Conservation (phyloP, 1,140 invertebrate genomes). For the Diabrotica virgifera region DNA sequence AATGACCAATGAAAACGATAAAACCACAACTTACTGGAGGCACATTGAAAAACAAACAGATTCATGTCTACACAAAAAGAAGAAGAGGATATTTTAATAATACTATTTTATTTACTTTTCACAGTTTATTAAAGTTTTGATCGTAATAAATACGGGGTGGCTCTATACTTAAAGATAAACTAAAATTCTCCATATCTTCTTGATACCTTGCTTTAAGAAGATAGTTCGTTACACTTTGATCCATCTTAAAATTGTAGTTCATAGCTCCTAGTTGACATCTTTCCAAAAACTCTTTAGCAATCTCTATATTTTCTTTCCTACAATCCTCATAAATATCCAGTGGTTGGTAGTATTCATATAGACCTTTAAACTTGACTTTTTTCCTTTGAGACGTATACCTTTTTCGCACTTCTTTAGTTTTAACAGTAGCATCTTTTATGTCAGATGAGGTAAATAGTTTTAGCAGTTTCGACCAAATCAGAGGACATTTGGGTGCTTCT, state of each 20-base stretch:
- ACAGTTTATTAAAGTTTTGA: slow-evolving; percentile 4
- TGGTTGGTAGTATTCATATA: slow-evolving; percentile 38
- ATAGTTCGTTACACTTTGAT: slow-evolving; percentile 50
- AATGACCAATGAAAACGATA: too few relatives aligned
- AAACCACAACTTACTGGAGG: too few relatives aligned
- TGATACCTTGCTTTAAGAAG: slow-evolving; percentile 52
- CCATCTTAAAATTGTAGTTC: slow-evolving; percentile 45
- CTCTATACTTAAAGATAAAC: slow-evolving; percentile 50
- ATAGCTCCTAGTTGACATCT: slow-evolving; percentile 47
- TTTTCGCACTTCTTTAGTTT: slow-evolving; percentile 15
- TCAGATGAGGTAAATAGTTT: slow-evolving; percentile 19
- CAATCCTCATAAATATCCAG: slow-evolving; percentile 41
- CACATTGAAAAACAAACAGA: too few relatives aligned
- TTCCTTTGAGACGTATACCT: slow-evolving; percentile 17
- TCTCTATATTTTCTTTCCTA: slow-evolving; percentile 36
- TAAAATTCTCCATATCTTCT: slow-evolving; percentile 53
- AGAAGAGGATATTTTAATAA: too few relatives aligned
- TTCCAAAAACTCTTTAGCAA: slow-evolving; percentile 42
- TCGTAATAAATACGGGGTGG: slow-evolving; percentile 23
- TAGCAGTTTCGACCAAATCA: slow-evolving; percentile 24
- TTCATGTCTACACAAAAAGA: too few relatives aligned
- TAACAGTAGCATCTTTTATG: slow-evolving; percentile 7
- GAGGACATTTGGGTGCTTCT: slow-evolving; percentile 4
- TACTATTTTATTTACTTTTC: background rate
- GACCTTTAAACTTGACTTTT: slow-evolving; percentile 29